Base-by-base conservation (phyloP, 2,888 invertebrate genomes). In the Drosophila mercatorum region DNA sequence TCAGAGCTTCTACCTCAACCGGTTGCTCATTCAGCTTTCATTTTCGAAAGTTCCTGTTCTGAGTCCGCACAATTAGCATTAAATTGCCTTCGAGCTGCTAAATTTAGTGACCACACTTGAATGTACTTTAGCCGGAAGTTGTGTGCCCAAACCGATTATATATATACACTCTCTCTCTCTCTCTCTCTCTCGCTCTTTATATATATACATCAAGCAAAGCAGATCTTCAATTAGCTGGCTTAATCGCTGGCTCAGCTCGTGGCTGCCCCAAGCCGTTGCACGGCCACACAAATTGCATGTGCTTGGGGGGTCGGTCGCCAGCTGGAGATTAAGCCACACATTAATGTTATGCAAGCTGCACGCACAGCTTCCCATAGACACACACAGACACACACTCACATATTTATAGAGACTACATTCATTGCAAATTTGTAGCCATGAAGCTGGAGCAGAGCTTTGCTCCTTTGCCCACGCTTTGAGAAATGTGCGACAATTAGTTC, bases 401-500 rank as follows among this genome's bases (percentile, higher is more conserved):
- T 10, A 6, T 2, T 22, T 22, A 22, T 40, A 31, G 6, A 26
- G n/a, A 31, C 53, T 26, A 40, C 43, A 41, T 72, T 67, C 51
- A 56, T 31, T 41, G 67, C 52, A 59, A 58, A 52, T 75, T 62
- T 75, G 59, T 58, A 68, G 49, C 67, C 58, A 67, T 56, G 55
- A 55, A 66, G 64, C 63, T 71, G 67, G 63, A 72, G 66, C 72
- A 41, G 58, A 71, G 65, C 72, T 28, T 28, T 28, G 28, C 28
- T 82, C 75, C 68, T 75, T 77, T 68, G 81, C 89, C 88, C 88
- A 85, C 88, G 81, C 83, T 65, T 66, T 85, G 86, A 89, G 83
- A 83, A 80, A 89, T 83, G 88, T 78, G 90, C 87, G 82, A 89
- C 87, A 90, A 88, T 90, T 88, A 88, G 90, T 80, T 85, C 80